Conservation (phyloP, 2,113 vertebrate genomes). For the Lophius piscatorius region DNA sequence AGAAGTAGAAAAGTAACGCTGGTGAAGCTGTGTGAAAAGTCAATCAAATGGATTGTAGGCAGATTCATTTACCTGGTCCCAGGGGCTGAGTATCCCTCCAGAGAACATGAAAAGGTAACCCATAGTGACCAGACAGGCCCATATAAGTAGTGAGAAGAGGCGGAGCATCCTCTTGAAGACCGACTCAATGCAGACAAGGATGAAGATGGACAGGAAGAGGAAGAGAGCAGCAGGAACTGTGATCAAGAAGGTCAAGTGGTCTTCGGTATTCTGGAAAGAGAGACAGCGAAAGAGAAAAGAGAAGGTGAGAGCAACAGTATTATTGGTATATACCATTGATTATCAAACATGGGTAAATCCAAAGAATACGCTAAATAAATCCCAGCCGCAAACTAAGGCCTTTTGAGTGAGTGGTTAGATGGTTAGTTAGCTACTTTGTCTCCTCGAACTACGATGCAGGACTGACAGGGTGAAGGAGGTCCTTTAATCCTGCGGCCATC, state of each 20-base stretch:
- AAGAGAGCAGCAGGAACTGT: conserved; percentile 94
- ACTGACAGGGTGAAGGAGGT: too few relatives aligned
- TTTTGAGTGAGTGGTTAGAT: too few relatives aligned
- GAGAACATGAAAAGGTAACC: conserved; percentile 99
- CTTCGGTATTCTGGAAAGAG: conserved; percentile 86
- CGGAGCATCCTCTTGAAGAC: conserved; percentile 95
- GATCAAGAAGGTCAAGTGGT: conserved; percentile 95
- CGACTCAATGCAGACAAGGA: conserved; percentile 95
- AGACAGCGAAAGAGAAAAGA: conserved; percentile 10
- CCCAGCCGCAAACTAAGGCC: too few relatives aligned
- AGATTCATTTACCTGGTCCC: conserved; percentile 91
- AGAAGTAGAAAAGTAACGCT: too few relatives aligned
- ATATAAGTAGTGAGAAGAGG: conserved; percentile 94
- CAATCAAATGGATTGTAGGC: background rate
- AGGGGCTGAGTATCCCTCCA: conserved; percentile 92
- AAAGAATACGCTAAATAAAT: too few relatives aligned
- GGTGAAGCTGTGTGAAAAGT: background rate
- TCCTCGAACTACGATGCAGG: too few relatives aligned
- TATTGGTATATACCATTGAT: too few relatives aligned
- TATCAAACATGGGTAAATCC: too few relatives aligned
- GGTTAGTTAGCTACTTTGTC: too few relatives aligned
- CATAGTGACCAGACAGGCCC: conserved; percentile 96
- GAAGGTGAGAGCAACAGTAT: background rate
- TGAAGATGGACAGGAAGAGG: conserved; percentile 96
- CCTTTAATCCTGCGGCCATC: too few relatives aligned